These are phyloP conservation scores for Ctenodactylus gundi DNA, from an alignment of 2,113 vertebrate genomes.

Conservation along the genomic window DNA sequence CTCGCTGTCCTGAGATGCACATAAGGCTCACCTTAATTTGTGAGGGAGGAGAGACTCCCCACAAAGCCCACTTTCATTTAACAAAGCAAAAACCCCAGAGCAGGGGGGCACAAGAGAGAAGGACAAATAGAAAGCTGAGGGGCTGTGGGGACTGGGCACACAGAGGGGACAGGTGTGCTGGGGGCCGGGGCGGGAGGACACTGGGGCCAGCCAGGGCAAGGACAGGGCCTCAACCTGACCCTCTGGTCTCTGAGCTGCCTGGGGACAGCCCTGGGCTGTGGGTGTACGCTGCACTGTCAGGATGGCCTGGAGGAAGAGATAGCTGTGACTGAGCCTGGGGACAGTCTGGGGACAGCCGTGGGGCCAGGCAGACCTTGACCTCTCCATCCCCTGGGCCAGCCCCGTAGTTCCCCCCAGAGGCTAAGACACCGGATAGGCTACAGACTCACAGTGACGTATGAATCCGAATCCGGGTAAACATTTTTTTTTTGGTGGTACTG, in stretches of 20 bases:
- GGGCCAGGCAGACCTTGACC: not conserved
- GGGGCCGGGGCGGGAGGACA: not conserved
- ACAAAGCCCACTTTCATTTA: slow-evolving; percentile 42
- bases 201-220: not conserved
- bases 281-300: too few species aligned
- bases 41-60: not conserved
- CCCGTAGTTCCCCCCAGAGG: not conserved
- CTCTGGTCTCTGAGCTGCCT: too few species aligned
- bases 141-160: fast-evolving
- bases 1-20: not conserved
- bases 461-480: too few species aligned
- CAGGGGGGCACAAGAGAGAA: not conserved
- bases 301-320: not conserved
- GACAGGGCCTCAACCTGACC: too few species aligned
- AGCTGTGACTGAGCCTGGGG: not conserved
- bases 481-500: not conserved
- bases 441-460: not conserved
- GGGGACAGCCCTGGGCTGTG: too few species aligned
- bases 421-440: not conserved
- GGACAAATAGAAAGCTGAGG: not conserved
- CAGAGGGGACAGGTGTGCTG: not conserved
- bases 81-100: not conserved
- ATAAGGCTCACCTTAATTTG: not conserved
- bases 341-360: not conserved
- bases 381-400: not conserved